Conservation (phyloP, 1,140 invertebrate species). For the Macrobrachium nipponense region DNA sequence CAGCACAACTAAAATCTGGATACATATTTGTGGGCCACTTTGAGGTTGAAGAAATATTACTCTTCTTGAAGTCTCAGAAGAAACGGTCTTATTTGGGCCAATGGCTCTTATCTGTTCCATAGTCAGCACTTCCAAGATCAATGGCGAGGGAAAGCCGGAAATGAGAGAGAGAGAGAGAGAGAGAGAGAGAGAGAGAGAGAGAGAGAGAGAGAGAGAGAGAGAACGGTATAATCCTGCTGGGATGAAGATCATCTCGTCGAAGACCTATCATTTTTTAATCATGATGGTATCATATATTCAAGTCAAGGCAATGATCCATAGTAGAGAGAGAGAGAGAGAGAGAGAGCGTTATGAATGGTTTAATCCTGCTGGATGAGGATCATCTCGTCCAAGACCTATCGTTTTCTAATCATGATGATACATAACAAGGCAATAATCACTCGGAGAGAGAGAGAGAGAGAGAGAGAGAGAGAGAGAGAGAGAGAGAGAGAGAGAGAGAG, state of each 20-base stretch:
- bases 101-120: no score
- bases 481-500: constrained; percentile 1
- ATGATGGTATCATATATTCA: constrained; percentile 8
- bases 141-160: not conserved
- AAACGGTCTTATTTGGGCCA: no score
- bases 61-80: no score
- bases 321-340: constrained; percentile 20
- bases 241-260: not conserved
- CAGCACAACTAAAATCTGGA: no score
- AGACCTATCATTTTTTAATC: not conserved
- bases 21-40: no score
- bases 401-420: constrained; percentile 10
- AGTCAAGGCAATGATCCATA: not conserved
- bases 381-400: not conserved
- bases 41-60: no score
- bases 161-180: constrained; percentile 2
- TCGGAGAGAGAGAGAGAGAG: constrained; percentile 28
- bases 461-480: constrained; percentile 6
- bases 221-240: no score
- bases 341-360: not conserved
- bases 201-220: not conserved
- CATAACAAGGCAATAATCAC: not conserved
- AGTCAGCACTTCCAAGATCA: no score
- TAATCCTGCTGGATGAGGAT: not conserved
- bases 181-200: not conserved